Base-by-base conservation (phyloP, 2,888 invertebrate species). In the Phorcus lineatus region DNA sequence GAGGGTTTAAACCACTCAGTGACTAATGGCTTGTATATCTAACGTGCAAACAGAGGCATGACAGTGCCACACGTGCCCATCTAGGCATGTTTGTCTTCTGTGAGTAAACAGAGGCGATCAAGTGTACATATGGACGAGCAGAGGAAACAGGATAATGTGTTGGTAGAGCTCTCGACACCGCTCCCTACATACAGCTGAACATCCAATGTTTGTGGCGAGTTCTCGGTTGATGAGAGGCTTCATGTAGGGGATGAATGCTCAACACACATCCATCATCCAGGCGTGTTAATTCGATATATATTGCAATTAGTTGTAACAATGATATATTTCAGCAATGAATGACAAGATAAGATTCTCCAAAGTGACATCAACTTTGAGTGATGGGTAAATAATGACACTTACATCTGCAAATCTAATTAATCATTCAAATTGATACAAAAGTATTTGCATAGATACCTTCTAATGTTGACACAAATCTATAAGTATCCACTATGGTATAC, bases 1-100 rank as follows among this genome's bases (percentile, higher is more conserved):
- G 17, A 17, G 13, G 28, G 36, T 36, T 17, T 70, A 70, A 70
- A 57, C n/a, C 19, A 36, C 36, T 36, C 70, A 70, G 17, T 16
- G 28, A 24, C 40, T 70, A 70, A 70, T 70, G 70, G 70, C 28
- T 70, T 70, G 70, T 70, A 70, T 70, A 70, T 36, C 70, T 40
- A 70, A 70, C 36, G 70, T 40, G 70, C 40, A 70, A 36, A 70
- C 70, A 70, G 28, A 4, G 36, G 36, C 11, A 36, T 16, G 31
- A 36, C 31, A 70, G 11, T 17, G 70, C 70, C 17, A 70, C 70
- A 70, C 70, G 70, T 70, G 40, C 36, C 70, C 28, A 70, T 70
- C 70, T 36, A 9, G 70, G 36, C 36, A 36, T 70, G 36, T 70
- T 70, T 70, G 40, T 70, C 70, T 19, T 70, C 17, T 70, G 19